These are phyloP conservation scores for Meteorus sp. DNA, from an alignment of 1,140 invertebrate genomes.

Conservation along the genomic window DNA sequence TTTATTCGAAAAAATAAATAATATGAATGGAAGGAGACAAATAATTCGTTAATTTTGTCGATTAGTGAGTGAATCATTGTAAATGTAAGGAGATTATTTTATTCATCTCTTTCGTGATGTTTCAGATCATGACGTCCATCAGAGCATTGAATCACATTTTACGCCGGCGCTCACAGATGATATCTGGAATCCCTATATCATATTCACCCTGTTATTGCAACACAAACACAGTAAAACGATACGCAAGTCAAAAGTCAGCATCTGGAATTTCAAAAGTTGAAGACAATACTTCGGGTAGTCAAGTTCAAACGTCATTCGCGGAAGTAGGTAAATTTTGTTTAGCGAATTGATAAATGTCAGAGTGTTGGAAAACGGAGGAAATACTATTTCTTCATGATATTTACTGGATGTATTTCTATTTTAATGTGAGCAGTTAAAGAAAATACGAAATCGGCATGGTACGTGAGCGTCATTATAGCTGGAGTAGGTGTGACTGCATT, in stretches of 20 bases:
- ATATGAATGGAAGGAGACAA: no score
- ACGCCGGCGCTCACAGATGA: conserved; percentile 26
- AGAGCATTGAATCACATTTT: conserved; percentile 39
- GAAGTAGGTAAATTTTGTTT: conserved; percentile 48
- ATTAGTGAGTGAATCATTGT: neutral
- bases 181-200: conserved; percentile 22
- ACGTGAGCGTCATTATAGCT: conserved; percentile 76
- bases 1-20: no score
- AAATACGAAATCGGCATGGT: conserved; percentile 81
- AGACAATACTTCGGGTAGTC: conserved; percentile 27
- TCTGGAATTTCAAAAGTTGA: conserved; percentile 32
- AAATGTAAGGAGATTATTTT: no score
- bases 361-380: no score
- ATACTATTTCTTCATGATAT: no score
- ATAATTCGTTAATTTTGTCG: no score
- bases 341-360: no score
- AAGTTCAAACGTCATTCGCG: conserved; percentile 42
- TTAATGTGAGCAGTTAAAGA: conserved; percentile 70
- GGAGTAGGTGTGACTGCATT: conserved; percentile 77
- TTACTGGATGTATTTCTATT: no score
- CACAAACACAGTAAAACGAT: conserved; percentile 23
- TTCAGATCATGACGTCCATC: conserved; percentile 42
- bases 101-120: neutral
- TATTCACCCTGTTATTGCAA: conserved; percentile 17
- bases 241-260: conserved; percentile 37